Base-by-base conservation (phyloP, 2,113 vertebrate genomes). In the Trematocara zebra region DNA sequence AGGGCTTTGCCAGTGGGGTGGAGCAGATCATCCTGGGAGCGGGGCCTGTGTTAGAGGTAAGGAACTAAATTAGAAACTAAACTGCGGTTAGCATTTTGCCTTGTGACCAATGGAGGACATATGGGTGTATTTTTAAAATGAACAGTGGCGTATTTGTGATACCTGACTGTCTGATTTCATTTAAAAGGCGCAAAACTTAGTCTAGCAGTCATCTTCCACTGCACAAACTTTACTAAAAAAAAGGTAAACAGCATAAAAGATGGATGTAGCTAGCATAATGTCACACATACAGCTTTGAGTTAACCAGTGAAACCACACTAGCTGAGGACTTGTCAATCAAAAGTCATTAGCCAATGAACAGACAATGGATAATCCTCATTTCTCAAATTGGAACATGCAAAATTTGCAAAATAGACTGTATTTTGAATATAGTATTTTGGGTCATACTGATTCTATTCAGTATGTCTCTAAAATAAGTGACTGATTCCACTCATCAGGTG, bases 1-100 rank as follows among this genome's bases (percentile, higher is more conserved):
- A 99, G 90, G 98, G 98, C 72, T 99, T 98, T 94, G 98, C 98
- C 90, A 99, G 98, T 5, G 98, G 98, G 82, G 98, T 99, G 54
- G 98, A 99, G 94, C 98, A 99, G 94, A 99, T 97, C 96, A 99
- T 99, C 94, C 97, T 99, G 92, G 98, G 98, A 93, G 98, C 98
- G 4, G 98, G 98, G 92, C 98, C 98, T 78, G 98, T 99, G 78
- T 95, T 99, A 89, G 98, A 99, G 98, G 98, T 99, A 96, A 97
- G 95, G 83, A 14, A 26, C 42, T 14, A 15, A 37, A 26, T 64
- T 33, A 35, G 28, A 47, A 74, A 74, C 69, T 31, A 49, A 74
- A 74, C 69, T 49, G 15, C 1, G 42, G 23, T 49, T 49, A 18
- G 42, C 42, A 49, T 74, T 74, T 15, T 31, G 42, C 3, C 26